A percentile compares a stretch with the other conserved stretches of the same genome.
phyloP scores from a whole-genome alignment of 2,888 invertebrate species.

The Seira musarum region DNA sequence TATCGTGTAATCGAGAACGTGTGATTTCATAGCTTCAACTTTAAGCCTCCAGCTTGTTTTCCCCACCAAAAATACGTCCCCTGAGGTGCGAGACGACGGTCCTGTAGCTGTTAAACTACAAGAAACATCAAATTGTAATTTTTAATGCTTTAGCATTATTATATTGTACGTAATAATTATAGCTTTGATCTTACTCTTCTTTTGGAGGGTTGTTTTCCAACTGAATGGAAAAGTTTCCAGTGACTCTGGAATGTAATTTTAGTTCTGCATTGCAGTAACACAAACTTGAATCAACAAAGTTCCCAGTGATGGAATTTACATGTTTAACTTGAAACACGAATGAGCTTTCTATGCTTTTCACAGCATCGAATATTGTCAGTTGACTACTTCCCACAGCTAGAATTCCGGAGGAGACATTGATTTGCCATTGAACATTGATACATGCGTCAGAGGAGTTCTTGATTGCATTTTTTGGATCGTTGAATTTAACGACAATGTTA shows the following conservation, averaged over 20 bases:
- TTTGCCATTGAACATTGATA: slow-evolving; percentile 44
- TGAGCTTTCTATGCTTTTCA: slow-evolving; percentile 30
- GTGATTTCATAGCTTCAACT: slow-evolving; percentile 33
- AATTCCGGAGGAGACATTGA: slow-evolving; percentile 6
- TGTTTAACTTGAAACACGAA: slow-evolving; percentile 65
- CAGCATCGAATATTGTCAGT: slow-evolving; percentile 35
- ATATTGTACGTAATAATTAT: too few species aligned
- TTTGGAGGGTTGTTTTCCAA: slow-evolving; percentile 52
- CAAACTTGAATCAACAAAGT: slow-evolving; percentile 30
- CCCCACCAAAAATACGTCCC: slow-evolving; percentile 62
- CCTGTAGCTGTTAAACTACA: slow-evolving; percentile 44
- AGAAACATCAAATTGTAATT: slow-evolving; percentile 7
- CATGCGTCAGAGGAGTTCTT: background rate
- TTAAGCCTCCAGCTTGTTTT: slow-evolving; percentile 64
- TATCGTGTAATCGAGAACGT: slow-evolving; percentile 58
- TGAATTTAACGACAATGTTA: slow-evolving; percentile 53
- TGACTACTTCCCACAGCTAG: slow-evolving; percentile 36
- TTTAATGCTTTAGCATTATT: too few species aligned
- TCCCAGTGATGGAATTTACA: slow-evolving; percentile 19
- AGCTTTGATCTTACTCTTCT: slow-evolving; percentile 34
- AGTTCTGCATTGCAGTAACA: slow-evolving; percentile 49
- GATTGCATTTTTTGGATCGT: background rate
- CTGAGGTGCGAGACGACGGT: slow-evolving; percentile 41
- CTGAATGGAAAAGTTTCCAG: slow-evolving; percentile 55
- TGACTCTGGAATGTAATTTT: slow-evolving; percentile 50